A percentile compares a stretch with the other conserved stretches of the same genome.
Evolutionary conservation across 2,888 invertebrate genomes (phyloP).

Genomic region (Amphipoea oculea): DNA sequence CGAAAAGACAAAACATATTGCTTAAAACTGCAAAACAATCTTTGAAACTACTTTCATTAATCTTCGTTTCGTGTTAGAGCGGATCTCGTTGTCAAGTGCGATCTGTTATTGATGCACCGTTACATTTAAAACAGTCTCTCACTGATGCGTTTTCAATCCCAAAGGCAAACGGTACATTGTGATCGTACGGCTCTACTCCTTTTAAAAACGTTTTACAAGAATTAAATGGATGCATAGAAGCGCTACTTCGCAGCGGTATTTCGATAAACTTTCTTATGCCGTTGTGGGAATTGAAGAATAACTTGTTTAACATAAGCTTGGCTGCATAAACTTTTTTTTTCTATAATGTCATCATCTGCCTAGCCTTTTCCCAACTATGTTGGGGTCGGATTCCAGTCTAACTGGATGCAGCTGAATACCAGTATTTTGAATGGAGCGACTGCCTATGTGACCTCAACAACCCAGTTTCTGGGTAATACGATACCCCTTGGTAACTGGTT

Average conservation of each 20-base stretch:
- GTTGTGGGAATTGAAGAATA: conserved; percentile 32
- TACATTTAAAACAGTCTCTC: conserved; percentile 36
- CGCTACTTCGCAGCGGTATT: background rate
- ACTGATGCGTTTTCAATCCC: conserved; percentile 42
- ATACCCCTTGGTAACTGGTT: no score
- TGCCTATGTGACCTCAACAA: no score
- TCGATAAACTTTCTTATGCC: background rate
- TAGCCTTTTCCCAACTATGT: no score
- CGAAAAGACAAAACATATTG: background rate
- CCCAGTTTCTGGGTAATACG: no score
- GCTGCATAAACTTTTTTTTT: background rate
- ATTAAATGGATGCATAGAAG: conserved; percentile 46
- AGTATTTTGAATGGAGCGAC: no score
- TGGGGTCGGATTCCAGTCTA: no score
- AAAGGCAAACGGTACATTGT: conserved; percentile 38
- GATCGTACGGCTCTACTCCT: conserved; percentile 4
- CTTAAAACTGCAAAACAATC: background rate
- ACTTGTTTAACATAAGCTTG: conserved; percentile 6
- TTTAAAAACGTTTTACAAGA: conserved; percentile 37
- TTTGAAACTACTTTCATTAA: conserved; percentile 17
- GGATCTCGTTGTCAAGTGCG: background rate
- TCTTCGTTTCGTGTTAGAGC: conserved; percentile 25
- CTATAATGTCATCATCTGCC: no score
- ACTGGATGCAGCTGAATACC: no score
- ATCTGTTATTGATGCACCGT: conserved; percentile 39